Evolutionary conservation across 30 jellyfish, hydroid and myxozoan genomes (phyloP).

Genomic region (Morbakka virulenta): DNA sequence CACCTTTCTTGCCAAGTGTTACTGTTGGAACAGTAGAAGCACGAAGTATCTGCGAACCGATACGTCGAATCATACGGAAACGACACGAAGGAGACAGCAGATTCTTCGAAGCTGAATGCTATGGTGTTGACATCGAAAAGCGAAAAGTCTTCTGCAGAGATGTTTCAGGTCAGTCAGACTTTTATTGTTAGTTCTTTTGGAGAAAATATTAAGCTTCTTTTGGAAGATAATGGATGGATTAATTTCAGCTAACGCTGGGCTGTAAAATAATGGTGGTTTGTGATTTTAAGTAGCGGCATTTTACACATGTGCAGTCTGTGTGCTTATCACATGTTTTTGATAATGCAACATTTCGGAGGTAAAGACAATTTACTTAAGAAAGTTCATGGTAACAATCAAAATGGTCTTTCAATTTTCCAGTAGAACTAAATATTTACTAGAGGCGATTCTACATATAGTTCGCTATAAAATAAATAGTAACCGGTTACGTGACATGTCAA

Average conservation of each 20-base stretch:
- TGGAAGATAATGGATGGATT: slow-evolving; percentile 48
- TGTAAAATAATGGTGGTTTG: too few relatives aligned
- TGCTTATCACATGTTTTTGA: background rate
- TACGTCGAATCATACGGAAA: slow-evolving; percentile 67
- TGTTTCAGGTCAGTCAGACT: background rate
- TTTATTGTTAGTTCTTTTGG: too few relatives aligned
- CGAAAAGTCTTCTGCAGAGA: slow-evolving; percentile 55
- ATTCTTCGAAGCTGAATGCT: slow-evolving; percentile 91
- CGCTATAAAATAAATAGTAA: too few relatives aligned
- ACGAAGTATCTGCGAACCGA: slow-evolving; percentile 92
- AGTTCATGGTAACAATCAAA: too few relatives aligned
- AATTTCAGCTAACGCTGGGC: too few relatives aligned
- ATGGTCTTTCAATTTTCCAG: too few relatives aligned
- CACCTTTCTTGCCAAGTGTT: slow-evolving; percentile 96
- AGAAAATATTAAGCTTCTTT: too few relatives aligned
- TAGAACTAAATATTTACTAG: too few relatives aligned
- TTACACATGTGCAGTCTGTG: too few relatives aligned
- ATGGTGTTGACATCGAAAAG: slow-evolving; percentile 63
- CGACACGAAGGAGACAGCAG: slow-evolving; percentile 45
- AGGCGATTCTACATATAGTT: too few relatives aligned
- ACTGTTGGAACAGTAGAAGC: slow-evolving; percentile 96
- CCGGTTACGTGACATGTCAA: too few relatives aligned
- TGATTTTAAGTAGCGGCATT: too few relatives aligned
- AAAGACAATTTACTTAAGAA: background rate
- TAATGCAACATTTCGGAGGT: background rate